Base-by-base conservation (phyloP, 2,797 vertebrate genomes). In the Chaunax sp. region DNA sequence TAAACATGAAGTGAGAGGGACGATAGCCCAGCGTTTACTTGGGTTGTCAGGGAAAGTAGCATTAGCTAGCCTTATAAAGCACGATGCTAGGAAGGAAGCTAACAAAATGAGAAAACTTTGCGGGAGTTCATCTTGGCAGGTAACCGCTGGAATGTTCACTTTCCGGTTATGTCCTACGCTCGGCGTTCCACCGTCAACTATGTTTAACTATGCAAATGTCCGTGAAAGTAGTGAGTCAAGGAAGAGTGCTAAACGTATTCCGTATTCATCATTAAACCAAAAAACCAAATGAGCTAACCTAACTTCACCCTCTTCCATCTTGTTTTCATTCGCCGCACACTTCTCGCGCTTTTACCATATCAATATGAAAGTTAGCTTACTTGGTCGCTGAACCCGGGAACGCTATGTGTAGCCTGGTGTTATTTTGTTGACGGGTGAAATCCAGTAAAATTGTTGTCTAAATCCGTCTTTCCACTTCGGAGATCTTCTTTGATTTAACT, bases 271-370 rank as follows among this genome's bases (percentile, higher is more conserved):
- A 74, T 22, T 76, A 76, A 78, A 64, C n/a, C 69, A 67, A 63
- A 52, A 80, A 75, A 79, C 44, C 69, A 82, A 80, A 77, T 74
- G 23, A 74, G 81, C 88, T 76, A 74, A 74, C 78, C 65, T 38
- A 87, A 91, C 83, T 89, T 88, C 87, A 76, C 64, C 71, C 82
- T 80, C 87, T 89, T 88, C 87, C 86, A 89, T 89, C 86, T 92
- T 92, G 88, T 88, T 90, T 92, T 88, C 87, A 88, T 91, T 84
- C 87, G 81, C 85, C 78, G 86, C 68, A 83, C 82, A 89, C 89
- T 89, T 92, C 86, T 89, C 88, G 87, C 90, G 87, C 83, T 89
- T 90, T 89, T 89, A 87, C 63, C 57, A 68, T 72, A 85, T 87
- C 79, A 86, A 85, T 79, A 85, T 64, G 64, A 64, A 86, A 62